These are phyloP conservation scores for Listronotus oregonensis DNA, from an alignment of 1,140 invertebrate genomes.

Conservation along the genomic window DNA sequence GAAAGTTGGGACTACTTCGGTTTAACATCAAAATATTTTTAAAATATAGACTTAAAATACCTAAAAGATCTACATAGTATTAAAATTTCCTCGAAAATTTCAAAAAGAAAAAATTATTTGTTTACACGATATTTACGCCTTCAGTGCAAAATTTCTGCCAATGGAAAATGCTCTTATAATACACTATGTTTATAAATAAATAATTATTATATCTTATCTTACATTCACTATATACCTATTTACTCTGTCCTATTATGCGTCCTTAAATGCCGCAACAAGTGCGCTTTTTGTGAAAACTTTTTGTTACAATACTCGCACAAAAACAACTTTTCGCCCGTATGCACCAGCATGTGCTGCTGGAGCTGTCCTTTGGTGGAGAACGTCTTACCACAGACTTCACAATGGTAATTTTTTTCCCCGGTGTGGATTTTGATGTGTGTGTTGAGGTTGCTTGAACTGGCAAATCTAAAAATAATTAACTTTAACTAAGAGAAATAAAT, in stretches of 20 bases:
- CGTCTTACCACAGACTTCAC: constrained; percentile 56
- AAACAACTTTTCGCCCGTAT: constrained; percentile 67
- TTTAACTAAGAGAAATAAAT: too few relatives aligned
- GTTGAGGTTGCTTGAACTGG: constrained; percentile 54
- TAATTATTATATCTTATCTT: too few relatives aligned
- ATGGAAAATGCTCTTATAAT: too few relatives aligned
- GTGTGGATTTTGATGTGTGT: constrained; percentile 61
- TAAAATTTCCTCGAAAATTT: too few relatives aligned
- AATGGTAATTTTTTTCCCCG: constrained; percentile 62
- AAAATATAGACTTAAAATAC: too few relatives aligned
- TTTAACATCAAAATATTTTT: too few relatives aligned
- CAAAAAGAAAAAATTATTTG: too few relatives aligned
- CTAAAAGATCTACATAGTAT: too few relatives aligned
- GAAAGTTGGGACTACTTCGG: too few relatives aligned
- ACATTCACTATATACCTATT: not conserved
- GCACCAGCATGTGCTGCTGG: constrained; percentile 64
- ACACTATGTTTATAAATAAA: too few relatives aligned
- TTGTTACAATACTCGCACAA: constrained; percentile 78
- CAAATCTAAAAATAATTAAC: constrained; percentile 40
- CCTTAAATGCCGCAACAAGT: constrained; percentile 60
- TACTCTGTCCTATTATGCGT: constrained; percentile 42
- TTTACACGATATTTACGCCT: too few relatives aligned
- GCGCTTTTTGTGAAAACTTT: constrained; percentile 78
- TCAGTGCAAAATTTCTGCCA: too few relatives aligned
- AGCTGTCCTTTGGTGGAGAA: constrained; percentile 57